Evolutionary conservation across 2,113 vertebrate species (phyloP).

Genomic region (Actenoides lindsayi): DNA sequence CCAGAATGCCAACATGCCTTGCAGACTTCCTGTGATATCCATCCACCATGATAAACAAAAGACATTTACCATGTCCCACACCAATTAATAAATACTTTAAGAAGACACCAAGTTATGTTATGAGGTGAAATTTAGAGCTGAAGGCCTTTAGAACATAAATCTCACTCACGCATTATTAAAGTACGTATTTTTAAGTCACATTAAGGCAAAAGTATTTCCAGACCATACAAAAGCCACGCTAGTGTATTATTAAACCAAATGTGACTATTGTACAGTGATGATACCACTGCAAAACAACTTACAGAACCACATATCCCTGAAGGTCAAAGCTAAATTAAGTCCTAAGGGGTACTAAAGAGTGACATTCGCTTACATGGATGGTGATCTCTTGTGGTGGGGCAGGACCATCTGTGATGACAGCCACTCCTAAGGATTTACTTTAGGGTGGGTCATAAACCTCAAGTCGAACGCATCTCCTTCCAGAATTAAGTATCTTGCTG

Average conservation of each 20-base stretch:
- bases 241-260: not conserved
- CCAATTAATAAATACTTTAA: not conserved
- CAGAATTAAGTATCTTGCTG: not conserved
- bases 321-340: not conserved
- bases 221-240: not conserved
- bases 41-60: not conserved
- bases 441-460: not conserved
- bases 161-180: not conserved
- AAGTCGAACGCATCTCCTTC: not conserved
- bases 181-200: not conserved
- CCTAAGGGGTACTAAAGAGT: not conserved
- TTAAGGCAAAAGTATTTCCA: not conserved
- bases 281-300: not conserved
- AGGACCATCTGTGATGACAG: not conserved
- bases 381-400: not conserved
- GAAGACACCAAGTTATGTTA: not conserved
- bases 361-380: not conserved
- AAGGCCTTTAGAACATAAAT: not conserved
- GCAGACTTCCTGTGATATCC: not conserved
- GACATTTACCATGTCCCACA: not conserved
- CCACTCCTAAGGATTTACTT: not conserved
- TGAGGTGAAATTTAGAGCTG: not conserved
- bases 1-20: not conserved
- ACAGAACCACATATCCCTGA: not conserved
- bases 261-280: not conserved